Evolutionary conservation across 2,113 vertebrate species (phyloP).

Genomic region (Paradisaea rubra): DNA sequence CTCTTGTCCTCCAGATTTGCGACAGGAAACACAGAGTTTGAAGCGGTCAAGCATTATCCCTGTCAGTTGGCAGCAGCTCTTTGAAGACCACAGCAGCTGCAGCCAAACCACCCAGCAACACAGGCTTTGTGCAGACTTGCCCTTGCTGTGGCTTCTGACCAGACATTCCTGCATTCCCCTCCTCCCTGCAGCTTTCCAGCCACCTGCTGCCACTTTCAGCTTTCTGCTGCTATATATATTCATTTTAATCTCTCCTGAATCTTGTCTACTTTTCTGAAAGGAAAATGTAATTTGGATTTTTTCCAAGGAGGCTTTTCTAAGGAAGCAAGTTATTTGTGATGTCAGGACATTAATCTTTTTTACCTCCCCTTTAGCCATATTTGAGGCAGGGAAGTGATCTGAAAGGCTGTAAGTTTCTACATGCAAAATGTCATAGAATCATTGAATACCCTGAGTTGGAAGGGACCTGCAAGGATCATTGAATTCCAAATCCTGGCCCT

Average conservation of each 20-base stretch:
- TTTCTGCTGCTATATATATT: constrained; percentile 18
- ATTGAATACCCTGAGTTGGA: not conserved
- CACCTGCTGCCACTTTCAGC: constrained; percentile 11
- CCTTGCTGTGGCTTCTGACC: not conserved
- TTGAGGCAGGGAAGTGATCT: not conserved
- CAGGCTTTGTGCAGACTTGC: not conserved
- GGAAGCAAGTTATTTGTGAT: not conserved
- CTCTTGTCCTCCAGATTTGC: not conserved
- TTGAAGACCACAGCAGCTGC: not conserved
- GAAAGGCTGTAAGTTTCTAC: not conserved
- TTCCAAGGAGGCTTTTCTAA: not conserved
- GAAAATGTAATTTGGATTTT: not conserved
- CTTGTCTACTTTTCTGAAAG: not conserved
- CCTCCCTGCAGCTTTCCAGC: not conserved
- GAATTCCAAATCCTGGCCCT: not conserved
- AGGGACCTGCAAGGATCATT: not conserved
- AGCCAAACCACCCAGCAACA: not conserved
- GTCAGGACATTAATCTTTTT: not conserved
- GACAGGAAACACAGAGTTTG: fast-evolving
- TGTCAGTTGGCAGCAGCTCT: not conserved
- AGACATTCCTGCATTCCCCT: not conserved
- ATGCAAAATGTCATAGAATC: not conserved
- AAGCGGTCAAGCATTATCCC: not conserved
- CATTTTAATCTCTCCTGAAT: not conserved
- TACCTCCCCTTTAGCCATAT: not conserved